phyloP scores from a whole-genome alignment of 2,113 vertebrate species.

The Cynopterus brachyotis region DNA sequence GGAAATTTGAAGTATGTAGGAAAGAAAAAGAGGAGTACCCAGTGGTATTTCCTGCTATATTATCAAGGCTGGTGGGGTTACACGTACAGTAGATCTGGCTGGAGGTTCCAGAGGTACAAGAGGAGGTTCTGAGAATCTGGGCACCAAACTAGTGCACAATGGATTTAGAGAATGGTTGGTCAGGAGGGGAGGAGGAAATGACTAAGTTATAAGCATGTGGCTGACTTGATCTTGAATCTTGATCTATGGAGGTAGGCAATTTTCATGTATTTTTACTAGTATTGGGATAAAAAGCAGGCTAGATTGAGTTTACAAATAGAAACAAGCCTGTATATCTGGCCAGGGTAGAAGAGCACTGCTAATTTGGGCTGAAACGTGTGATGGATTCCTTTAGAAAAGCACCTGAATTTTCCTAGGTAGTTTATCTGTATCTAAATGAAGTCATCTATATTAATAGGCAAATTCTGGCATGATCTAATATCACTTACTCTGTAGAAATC shows the following conservation, averaged over 20 bases:
- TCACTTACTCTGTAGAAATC: background rate
- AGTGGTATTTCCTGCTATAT: background rate
- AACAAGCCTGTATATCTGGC: background rate
- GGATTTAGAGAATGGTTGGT: background rate
- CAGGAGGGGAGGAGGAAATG: background rate
- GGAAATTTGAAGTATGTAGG: background rate
- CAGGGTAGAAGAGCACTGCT: background rate
- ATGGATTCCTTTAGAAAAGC: background rate
- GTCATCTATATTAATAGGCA: background rate
- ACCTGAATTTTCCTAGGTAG: background rate
- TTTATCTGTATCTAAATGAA: background rate
- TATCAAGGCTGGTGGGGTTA: background rate
- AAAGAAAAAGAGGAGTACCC: background rate
- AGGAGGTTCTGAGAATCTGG: background rate
- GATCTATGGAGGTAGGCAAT: background rate
- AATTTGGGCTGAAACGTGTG: background rate
- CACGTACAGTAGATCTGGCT: background rate
- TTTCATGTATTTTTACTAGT: background rate
- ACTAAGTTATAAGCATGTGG: background rate
- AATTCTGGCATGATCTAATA: background rate
- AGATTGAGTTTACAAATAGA: background rate
- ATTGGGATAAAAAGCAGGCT: background rate
- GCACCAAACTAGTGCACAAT: background rate
- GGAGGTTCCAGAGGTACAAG: background rate
- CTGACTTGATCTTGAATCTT: background rate